Base-by-base conservation (phyloP, 2,888 invertebrate species). In the Lasioglossum leucozonium region DNA sequence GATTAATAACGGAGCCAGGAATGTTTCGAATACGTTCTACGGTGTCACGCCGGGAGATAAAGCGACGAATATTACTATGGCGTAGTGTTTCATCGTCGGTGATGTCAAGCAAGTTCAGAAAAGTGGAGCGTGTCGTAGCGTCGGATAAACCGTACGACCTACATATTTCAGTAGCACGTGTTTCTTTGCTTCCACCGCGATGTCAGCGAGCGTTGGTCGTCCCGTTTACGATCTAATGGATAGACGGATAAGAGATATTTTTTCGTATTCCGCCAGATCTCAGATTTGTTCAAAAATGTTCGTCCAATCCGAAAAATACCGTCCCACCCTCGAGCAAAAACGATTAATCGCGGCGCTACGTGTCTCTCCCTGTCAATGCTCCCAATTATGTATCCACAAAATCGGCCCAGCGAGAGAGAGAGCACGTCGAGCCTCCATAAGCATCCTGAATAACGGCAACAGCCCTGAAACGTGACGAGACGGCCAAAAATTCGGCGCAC, bases 101-200 rank as follows among this genome's bases (percentile, higher is more conserved):
- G 51, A 79, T 84, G 85, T 85, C 80, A 67, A 77, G 85, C 71
- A 67, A 80, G 77, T 80, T 77, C 42, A 55, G 80, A 84, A 85
- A 85, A 85, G 80, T 84, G 74, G 74, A 74, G 58, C 85, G 76
- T 44, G 62, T 58, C 75, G 71, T 51, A 30, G 44, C 65, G 82
- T 82, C 77, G 84, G 83, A 79, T 85, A 84, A 84, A 80, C 74
- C 79, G 85, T 62, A n/a, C 84, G 80, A 83, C 85, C 84, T 80
- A 80, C 85, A 85, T 85, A 84, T 85, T 85, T 85, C 85, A 84
- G 77, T 75, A 71, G 74, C 79, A 84, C 77, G 71, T 84, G 85
- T 79, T 84, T 80, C 84, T 85, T 79, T 84, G 47, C 55, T 74
- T 62, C 55, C 10, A 51, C 42, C 51, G 47, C 47, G 76, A 82